Conservation (phyloP, 2,113 vertebrate species). For the Dasypus novemcinctus region DNA sequence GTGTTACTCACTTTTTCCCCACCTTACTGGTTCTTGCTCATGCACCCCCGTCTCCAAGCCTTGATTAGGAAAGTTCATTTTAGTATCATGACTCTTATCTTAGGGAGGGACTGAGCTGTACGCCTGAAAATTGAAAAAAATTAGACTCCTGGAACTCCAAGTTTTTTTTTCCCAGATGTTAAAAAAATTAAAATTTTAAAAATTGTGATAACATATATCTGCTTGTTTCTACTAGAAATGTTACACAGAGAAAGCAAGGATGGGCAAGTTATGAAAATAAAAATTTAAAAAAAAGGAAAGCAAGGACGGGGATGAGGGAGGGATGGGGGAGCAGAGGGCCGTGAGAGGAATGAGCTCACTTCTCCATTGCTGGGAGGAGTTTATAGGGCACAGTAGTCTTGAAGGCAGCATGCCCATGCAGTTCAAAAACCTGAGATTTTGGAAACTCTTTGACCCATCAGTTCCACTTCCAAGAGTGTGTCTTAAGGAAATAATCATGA, state of each 20-base stretch:
- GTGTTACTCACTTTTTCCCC: background rate
- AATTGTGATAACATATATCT: too few relatives aligned
- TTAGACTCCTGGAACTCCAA: background rate
- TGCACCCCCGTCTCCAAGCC: fast-evolving
- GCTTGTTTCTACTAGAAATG: background rate
- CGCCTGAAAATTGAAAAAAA: background rate
- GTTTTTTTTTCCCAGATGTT: too few relatives aligned
- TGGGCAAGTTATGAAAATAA: too few relatives aligned
- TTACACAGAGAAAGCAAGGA: background rate
- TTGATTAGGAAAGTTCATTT: background rate
- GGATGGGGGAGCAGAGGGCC: background rate
- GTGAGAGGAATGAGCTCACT: background rate
- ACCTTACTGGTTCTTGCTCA: background rate
- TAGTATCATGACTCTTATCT: background rate
- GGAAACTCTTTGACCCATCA: background rate
- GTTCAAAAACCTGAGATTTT: background rate
- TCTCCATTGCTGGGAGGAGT: background rate
- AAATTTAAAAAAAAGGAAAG: background rate
- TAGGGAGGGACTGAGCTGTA: background rate
- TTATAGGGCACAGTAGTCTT: background rate
- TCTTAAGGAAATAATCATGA: conserved; percentile 16
- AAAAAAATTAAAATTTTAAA: too few relatives aligned
- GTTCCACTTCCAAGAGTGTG: background rate
- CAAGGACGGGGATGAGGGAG: background rate
- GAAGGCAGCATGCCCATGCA: background rate